Conservation (phyloP, 2,113 vertebrate species). For the Poecile atricapillus region DNA sequence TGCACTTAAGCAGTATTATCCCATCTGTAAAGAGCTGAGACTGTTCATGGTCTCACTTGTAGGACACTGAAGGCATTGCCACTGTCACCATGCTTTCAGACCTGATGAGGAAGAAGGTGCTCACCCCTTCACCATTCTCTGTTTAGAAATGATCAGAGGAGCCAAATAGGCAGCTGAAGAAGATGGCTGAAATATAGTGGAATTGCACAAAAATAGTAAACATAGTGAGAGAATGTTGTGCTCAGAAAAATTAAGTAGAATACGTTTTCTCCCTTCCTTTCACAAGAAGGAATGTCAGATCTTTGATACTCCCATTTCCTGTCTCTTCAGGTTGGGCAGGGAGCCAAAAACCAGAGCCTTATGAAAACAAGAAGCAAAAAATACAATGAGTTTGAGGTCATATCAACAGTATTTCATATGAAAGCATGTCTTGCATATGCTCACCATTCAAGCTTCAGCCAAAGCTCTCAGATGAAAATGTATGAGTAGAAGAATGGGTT, state of each 20-base stretch:
- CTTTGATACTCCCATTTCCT: conserved; percentile 57
- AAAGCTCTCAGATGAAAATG: background rate
- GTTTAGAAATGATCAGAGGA: background rate
- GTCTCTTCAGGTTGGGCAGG: background rate
- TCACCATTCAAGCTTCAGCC: background rate
- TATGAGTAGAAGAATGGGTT: background rate
- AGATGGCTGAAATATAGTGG: background rate
- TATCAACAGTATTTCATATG: background rate
- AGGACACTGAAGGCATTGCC: background rate
- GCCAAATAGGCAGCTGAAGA: background rate
- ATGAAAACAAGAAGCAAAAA: conserved; percentile 30
- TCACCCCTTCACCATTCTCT: background rate
- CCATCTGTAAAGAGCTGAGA: background rate
- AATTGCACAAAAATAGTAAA: background rate
- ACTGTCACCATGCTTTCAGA: background rate
- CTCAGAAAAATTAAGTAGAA: background rate
- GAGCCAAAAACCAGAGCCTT: background rate
- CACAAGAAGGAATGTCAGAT: conserved; percentile 26
- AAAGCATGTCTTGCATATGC: background rate
- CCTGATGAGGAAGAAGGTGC: background rate
- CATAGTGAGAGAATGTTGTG: background rate
- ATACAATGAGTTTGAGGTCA: background rate
- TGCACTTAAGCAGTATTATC: background rate
- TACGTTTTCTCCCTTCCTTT: background rate
- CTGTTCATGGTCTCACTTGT: background rate